phyloP scores from a whole-genome alignment of 2,113 vertebrate species.

The Vombatus ursinus region DNA sequence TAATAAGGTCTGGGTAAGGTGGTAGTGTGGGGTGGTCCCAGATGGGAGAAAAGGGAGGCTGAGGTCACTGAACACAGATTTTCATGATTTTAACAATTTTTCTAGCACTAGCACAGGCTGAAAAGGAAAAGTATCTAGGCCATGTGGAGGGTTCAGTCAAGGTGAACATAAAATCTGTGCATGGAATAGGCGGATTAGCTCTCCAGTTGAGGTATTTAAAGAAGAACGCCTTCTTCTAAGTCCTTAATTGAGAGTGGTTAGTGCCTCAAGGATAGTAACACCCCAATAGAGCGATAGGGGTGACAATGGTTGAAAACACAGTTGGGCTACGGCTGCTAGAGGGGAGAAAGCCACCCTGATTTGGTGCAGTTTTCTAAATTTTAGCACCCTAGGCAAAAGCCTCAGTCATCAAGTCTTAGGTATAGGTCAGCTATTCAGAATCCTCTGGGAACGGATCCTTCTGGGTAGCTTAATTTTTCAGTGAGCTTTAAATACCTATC shows the following conservation, averaged over 20 bases:
- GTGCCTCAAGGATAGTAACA: neutral
- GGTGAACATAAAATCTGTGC: neutral
- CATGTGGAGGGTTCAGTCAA: neutral
- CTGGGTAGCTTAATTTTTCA: constrained; percentile 11
- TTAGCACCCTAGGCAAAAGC: neutral
- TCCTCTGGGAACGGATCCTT: neutral
- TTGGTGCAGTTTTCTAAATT: neutral
- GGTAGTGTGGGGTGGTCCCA: neutral
- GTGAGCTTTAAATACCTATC: neutral
- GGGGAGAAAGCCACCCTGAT: neutral
- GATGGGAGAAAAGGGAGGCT: too few relatives aligned
- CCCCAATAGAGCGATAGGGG: neutral
- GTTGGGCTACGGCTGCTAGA: neutral
- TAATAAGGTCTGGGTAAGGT: neutral
- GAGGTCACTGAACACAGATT: neutral
- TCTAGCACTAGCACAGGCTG: neutral
- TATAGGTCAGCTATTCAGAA: neutral
- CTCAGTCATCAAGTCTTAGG: neutral
- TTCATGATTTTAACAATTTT: neutral
- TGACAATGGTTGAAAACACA: neutral
- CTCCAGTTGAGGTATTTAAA: neutral
- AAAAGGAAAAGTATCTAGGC: neutral
- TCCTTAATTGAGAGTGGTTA: neutral
- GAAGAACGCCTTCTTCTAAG: neutral
- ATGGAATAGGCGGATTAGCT: neutral